phyloP scores from a whole-genome alignment of 2,113 vertebrate species.

The Pungitius pungitius region DNA sequence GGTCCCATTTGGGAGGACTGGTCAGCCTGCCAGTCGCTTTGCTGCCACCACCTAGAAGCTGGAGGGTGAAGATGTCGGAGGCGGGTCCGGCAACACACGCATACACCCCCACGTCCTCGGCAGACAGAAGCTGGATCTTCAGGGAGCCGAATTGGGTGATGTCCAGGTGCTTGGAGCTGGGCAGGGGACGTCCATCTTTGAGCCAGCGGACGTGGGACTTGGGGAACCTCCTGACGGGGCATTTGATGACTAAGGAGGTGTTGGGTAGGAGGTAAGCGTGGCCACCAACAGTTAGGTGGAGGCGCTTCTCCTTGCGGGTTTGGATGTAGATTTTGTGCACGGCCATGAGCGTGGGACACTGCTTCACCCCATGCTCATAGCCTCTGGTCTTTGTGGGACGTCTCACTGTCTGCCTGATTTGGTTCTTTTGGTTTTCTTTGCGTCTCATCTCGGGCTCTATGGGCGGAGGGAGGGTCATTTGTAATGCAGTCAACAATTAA shows the following conservation, averaged over 20 bases:
- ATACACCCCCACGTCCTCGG: conserved; percentile 84
- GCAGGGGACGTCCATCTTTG: conserved; percentile 83
- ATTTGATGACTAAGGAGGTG: conserved; percentile 89
- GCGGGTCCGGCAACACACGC: conserved; percentile 84
- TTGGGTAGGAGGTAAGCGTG: conserved; percentile 90
- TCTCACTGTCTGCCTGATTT: conserved; percentile 13
- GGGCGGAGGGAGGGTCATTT: neutral
- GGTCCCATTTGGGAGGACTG: conserved; percentile 11
- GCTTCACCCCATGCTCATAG: conserved; percentile 42
- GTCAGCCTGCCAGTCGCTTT: conserved; percentile 71
- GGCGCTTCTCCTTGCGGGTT: conserved; percentile 85
- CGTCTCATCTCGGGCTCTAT: conserved; percentile 58
- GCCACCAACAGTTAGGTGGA: conserved; percentile 88
- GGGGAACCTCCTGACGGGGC: conserved; percentile 86
- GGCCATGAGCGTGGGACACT: conserved; percentile 80
- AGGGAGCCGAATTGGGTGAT: conserved; percentile 88
- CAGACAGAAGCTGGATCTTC: conserved; percentile 84
- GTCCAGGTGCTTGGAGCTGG: conserved; percentile 81
- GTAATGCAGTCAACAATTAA: neutral
- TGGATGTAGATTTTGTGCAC: conserved; percentile 89
- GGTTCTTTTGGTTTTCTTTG: conserved; percentile 16
- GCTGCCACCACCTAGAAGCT: conserved; percentile 86
- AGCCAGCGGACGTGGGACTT: conserved; percentile 89
- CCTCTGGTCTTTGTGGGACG: neutral
- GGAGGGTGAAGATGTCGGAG: conserved; percentile 83